phyloP scores from a whole-genome alignment of 1,140 invertebrate genomes.

The Mycetomoellerius zeteki region DNA sequence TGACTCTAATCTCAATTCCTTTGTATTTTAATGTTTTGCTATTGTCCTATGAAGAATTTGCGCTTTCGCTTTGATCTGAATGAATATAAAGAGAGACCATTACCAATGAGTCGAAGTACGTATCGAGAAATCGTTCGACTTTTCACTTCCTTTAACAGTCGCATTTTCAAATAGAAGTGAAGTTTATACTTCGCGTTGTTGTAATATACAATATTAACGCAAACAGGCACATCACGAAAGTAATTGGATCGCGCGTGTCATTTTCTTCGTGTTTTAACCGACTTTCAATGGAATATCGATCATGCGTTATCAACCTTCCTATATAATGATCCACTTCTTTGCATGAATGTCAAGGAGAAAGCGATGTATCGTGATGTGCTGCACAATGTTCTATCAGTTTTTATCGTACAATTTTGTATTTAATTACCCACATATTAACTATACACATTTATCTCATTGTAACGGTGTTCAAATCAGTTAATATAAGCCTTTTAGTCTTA shows the following conservation, averaged over 20 bases:
- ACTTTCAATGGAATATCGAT: slow-evolving; percentile 37
- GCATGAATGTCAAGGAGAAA: slow-evolving; percentile 44
- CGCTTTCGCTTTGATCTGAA: background rate
- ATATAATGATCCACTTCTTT: slow-evolving; percentile 38
- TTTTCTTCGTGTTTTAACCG: slow-evolving; percentile 51
- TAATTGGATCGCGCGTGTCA: slow-evolving; percentile 30
- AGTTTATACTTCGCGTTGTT: background rate
- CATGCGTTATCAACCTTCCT: slow-evolving; percentile 21
- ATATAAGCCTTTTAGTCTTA: background rate
- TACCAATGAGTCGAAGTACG: background rate
- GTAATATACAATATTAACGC: slow-evolving; percentile 29
- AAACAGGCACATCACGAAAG: slow-evolving; percentile 34
- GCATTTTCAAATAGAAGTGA: slow-evolving; percentile 4
- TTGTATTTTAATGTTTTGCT: slow-evolving; percentile 15
- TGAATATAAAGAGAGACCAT: background rate
- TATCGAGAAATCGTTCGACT: slow-evolving; percentile 51
- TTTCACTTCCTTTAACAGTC: slow-evolving; percentile 10
- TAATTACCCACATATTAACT: background rate
- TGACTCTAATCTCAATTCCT: background rate
- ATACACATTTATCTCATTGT: background rate
- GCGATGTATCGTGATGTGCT: background rate
- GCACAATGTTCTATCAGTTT: slow-evolving; percentile 10
- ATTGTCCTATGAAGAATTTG: slow-evolving; percentile 1
- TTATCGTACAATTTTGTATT: background rate
- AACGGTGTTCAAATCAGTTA: background rate